Conservation (phyloP, 2,888 invertebrate genomes). For the Amaurobius ferox region DNA sequence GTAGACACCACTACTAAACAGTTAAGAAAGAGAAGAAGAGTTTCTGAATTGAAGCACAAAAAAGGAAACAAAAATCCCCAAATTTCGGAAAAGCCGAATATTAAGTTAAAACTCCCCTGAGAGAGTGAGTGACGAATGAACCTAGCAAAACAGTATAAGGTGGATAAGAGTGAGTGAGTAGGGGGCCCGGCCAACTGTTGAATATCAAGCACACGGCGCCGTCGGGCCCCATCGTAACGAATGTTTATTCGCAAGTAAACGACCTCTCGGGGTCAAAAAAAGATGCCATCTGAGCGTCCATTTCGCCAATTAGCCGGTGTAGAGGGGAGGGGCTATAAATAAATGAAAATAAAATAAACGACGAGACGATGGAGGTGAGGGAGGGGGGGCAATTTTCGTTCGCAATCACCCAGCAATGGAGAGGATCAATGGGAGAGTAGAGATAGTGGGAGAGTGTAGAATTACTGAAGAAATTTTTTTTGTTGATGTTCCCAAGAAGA, state of each 20-base stretch:
- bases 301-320: conserved; percentile 55
- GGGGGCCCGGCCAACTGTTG: conserved; percentile 43
- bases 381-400: neutral
- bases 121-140: conserved; percentile 34
- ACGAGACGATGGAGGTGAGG: conserved; percentile 9
- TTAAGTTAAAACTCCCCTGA: conserved; percentile 11
- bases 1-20: too few species aligned
- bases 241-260: conserved; percentile 45
- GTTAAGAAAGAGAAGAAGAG: too few species aligned
- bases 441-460: conserved; percentile 44
- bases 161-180: conserved; percentile 3
- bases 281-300: conserved; percentile 55
- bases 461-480: conserved; percentile 29
- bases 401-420: conserved; percentile 9
- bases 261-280: conserved; percentile 52
- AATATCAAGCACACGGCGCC: conserved; percentile 60
- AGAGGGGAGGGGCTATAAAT: conserved; percentile 40
- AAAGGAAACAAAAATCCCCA: neutral
- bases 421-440: conserved; percentile 25
- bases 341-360: conserved; percentile 61
- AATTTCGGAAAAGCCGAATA: conserved; percentile 12
- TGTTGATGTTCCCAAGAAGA: neutral
- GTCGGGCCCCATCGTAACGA: conserved; percentile 18
- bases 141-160: conserved; percentile 15
- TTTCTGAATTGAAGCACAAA: neutral